Evolutionary conservation across 2,888 invertebrate species (phyloP), one percentile per base, ranked within the genome.

Genomic region (Meloe dianella): DNA sequence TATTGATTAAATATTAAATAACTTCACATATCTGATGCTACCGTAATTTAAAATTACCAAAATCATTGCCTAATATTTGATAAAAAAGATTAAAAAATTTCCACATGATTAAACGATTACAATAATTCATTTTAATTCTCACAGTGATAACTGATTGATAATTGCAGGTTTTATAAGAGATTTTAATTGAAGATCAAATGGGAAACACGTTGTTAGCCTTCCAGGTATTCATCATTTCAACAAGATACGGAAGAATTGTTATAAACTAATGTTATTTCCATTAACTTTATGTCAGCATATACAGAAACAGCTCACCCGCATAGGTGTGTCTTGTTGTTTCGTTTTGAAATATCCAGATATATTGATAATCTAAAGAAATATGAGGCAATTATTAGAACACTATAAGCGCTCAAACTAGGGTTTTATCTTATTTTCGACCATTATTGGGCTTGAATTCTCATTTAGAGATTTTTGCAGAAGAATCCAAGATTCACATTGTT

Each of bases 321-420:
- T 54, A 54, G 51, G 51, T 51, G 51, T 24, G 54, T 27, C 27
- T 54, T 54, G 54, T 54, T 54, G 54, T 35, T 14, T 12, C 10
- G n/a, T n/a, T 1, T 17, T 41, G 17, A n/a, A 41, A 41, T 41
- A n/a, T 7, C 4, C n/a, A 41, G 6, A n/a, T 17, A 30, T 41
- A 6, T 41, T 41, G 1, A 41, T 41, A 41, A 41, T 41, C 38
- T 41, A 7, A 41, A 41, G 38, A 41, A 17, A 12, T 41, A 41
- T 41, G 38, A 17, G 38, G 38, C 38, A 41, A 41, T 41, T 41
- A 41, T 41, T 41, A n/a, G 38, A 41, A 10, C 6, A 41, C 35
- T 35, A 41, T 17, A 41, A 17, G n/a, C 7, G 17, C 14, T 5
- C 12, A 5, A 38, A 38, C 38, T 38, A n/a, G 6, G 38, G 14